A percentile compares a stretch with the other conserved stretches of the same genome.
phyloP scores from a whole-genome alignment of 1,140 invertebrate genomes.

The Calephelis virginiensis region DNA sequence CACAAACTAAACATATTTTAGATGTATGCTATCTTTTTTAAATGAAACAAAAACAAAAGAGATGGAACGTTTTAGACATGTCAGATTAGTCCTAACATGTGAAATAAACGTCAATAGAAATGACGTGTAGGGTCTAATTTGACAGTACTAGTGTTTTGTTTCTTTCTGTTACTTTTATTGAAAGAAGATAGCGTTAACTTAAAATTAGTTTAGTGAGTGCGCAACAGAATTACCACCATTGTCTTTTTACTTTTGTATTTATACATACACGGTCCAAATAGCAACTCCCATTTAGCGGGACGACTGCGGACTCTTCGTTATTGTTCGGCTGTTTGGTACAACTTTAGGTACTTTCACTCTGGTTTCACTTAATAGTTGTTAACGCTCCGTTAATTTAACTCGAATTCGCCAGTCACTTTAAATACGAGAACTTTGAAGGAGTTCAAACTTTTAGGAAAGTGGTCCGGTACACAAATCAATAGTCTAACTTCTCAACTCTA shows the following conservation, averaged over 20 bases:
- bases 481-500: neutral
- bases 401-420: neutral
- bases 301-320: neutral
- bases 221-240: too few species aligned
- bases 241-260: neutral
- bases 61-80: too few species aligned
- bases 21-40: too few species aligned
- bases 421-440: conserved; percentile 1
- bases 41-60: too few species aligned
- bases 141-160: too few species aligned
- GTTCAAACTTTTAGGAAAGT: neutral
- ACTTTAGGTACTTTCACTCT: neutral
- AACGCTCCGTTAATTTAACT: conserved; percentile 11
- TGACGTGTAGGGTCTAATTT: too few species aligned
- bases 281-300: neutral
- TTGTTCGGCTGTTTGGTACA: neutral
- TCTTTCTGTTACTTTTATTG: too few species aligned
- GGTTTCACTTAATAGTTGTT: neutral
- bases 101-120: too few species aligned
- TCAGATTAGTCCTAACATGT: too few species aligned
- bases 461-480: conserved; percentile 1
- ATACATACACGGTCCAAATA: neutral
- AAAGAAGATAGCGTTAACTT: too few species aligned
- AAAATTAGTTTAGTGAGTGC: too few species aligned
- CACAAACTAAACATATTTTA: too few species aligned